phyloP scores from a whole-genome alignment of 2,797 vertebrate genomes.

The Sandelia bainsii region DNA sequence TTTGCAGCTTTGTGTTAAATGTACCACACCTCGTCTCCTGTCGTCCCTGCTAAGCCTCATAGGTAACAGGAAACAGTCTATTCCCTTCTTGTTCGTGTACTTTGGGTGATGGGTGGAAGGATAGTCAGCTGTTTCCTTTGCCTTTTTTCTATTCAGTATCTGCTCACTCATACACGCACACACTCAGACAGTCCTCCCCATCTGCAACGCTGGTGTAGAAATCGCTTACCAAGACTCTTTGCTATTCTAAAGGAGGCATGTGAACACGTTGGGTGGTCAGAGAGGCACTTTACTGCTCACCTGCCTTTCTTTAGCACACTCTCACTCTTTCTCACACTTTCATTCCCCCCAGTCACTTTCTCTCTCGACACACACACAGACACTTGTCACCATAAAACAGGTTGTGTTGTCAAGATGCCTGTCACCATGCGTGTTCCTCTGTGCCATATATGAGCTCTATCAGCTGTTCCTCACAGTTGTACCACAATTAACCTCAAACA shows the following conservation, averaged over 20 bases:
- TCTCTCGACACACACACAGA: conserved; percentile 37
- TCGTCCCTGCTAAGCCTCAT: conserved; percentile 46
- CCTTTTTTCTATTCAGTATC: conserved; percentile 43
- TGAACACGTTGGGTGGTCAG: conserved; percentile 79
- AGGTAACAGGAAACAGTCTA: conserved; percentile 62
- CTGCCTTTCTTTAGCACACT: conserved; percentile 79
- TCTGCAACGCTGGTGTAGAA: conserved; percentile 62
- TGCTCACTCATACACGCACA: conserved; percentile 17
- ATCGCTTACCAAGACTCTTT: conserved; percentile 69
- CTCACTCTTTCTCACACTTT: conserved; percentile 68
- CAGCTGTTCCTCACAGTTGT: conserved; percentile 86
- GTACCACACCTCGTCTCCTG: conserved; percentile 56
- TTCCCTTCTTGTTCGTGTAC: conserved; percentile 63
- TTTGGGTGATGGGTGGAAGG: conserved; percentile 65
- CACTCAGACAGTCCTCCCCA: conserved; percentile 51
- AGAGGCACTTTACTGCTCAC: conserved; percentile 72
- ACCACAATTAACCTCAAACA: conserved; percentile 82
- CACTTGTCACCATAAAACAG: conserved; percentile 83
- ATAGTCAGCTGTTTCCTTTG: conserved; percentile 51
- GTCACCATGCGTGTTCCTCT: conserved; percentile 80
- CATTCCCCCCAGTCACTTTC: conserved; percentile 30
- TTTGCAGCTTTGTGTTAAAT: conserved; percentile 69
- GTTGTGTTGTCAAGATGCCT: conserved; percentile 79
- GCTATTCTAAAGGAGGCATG: conserved; percentile 75
- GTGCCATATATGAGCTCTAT: conserved; percentile 83